Base-by-base conservation (phyloP, 2,113 vertebrate species). In the Lasiurus borealis region DNA sequence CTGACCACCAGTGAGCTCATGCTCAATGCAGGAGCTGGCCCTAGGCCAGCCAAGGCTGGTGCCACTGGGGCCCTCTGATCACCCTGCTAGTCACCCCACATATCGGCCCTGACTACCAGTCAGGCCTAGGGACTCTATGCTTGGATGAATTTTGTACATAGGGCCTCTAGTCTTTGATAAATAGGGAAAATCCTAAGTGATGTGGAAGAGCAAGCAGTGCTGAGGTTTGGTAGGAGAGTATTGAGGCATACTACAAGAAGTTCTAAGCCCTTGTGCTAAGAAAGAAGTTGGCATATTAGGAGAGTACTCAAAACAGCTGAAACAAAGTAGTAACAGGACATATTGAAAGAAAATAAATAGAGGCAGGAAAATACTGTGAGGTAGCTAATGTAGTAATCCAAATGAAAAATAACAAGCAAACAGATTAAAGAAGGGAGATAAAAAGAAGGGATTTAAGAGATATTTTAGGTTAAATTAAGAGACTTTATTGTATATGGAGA, bases 401-500 rank as follows among this genome's bases (percentile, higher is more conserved):
- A 59, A 25, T 80, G 40, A 80, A 91, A 91, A 80, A 31, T 48
- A 50, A 27, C 18, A 31, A 75, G 16, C 75, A 95, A 73, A 15
- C 21, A 31, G 27, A 73, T 59, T 78, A 69, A 72, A 15, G 54
- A 78, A 69, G 34, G 18, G 71, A 85, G 8, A 73, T 80, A 36
- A 57, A n/a, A 62, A 64, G 27, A 72, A 85, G 54, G 13, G 9
- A 54, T 27, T 90, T 9, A 92, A 88, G 36, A 86, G 25, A 64
- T 75, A 27, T 86, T 94, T 91, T 62, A 89, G 7, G 13, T 54
- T 76, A 46, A 66, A 86, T 50, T 84, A 23, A 82, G 78, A 44
- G 15, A 36, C 5, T 57, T 82, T 14, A 52, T 6, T 59, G 13
- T 29, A 31, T 31, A 46, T 68, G 14, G 16, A 2, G 8, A 31